Percentiles rank a stretch among this genome's conserved stretches.
phyloP scores from a whole-genome alignment of 2,888 invertebrate genomes.

The Chouioia cunea region DNA sequence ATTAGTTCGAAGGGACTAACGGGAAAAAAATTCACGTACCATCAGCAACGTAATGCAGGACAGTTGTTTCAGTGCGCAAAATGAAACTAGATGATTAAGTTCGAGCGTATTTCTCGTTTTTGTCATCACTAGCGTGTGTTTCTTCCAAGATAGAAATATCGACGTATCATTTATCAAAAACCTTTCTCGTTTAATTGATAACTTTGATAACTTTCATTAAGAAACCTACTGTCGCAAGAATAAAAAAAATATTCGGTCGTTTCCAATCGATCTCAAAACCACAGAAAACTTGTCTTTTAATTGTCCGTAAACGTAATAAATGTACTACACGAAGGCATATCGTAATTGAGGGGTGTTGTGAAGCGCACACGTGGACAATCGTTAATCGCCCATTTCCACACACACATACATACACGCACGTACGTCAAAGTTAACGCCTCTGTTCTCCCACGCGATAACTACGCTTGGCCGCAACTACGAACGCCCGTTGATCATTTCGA shows the following conservation, averaged over 20 bases:
- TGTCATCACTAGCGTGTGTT: conserved; percentile 18
- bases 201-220: too few relatives aligned
- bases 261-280: too few relatives aligned
- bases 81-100: conserved; percentile 35
- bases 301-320: conserved; percentile 5
- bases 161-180: conserved; percentile 37
- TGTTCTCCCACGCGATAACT: conserved; percentile 43
- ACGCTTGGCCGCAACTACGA: conserved; percentile 26
- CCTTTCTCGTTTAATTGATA: too few relatives aligned
- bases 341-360: neutral
- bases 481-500: conserved; percentile 5
- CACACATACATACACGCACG: too few relatives aligned
- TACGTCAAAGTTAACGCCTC: conserved; percentile 32
- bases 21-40: conserved; percentile 37
- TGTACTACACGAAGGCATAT: neutral
- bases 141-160: neutral
- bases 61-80: conserved; percentile 21
- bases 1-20: conserved; percentile 25
- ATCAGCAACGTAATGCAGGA: conserved; percentile 18
- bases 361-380: conserved; percentile 46
- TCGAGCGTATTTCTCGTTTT: conserved; percentile 20
- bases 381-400: conserved; percentile 49
- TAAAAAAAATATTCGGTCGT: too few relatives aligned
- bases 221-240: too few relatives aligned
- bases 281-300: too few relatives aligned